Conservation (phyloP, 2,797 vertebrate species). For the Amblyopsis hoosieri region DNA sequence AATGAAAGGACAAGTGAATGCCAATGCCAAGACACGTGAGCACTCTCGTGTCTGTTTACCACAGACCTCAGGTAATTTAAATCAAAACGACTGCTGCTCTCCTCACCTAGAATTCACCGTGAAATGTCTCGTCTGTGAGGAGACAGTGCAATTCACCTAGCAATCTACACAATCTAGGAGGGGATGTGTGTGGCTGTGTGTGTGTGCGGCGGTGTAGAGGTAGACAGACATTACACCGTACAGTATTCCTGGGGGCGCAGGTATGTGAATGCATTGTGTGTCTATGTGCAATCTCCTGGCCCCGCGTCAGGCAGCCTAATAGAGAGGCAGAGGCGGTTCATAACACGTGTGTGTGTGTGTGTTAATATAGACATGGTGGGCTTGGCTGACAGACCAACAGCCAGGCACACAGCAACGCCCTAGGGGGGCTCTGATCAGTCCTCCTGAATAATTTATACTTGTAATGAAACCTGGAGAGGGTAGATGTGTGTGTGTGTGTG, state of each 20-base stretch:
- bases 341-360: constrained; percentile 45
- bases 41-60: not conserved
- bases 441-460: constrained; percentile 73
- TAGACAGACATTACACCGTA: not conserved
- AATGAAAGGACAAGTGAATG: constrained; percentile 20
- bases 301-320: constrained; percentile 21
- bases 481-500: not conserved
- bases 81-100: constrained; percentile 5
- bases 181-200: not conserved
- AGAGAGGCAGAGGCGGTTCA: constrained; percentile 36
- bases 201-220: not conserved
- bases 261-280: constrained; percentile 2
- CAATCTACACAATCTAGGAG: constrained; percentile 13
- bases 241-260: constrained; percentile 12
- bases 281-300: constrained; percentile 4
- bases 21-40: not conserved
- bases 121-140: constrained; percentile 45
- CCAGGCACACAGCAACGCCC: constrained; percentile 7
- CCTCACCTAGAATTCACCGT: constrained; percentile 27
- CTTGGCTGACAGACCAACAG: constrained; percentile 25
- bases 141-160: constrained; percentile 53
- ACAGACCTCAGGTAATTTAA: constrained; percentile 30
- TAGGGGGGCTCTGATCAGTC: constrained; percentile 43
- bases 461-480: constrained; percentile 62
- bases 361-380: constrained; percentile 51